Percentiles rank a stretch among this genome's conserved stretches.
These are phyloP conservation scores for Phengaris arion DNA, from an alignment of 2,888 invertebrate genomes.

Conservation along the genomic window DNA sequence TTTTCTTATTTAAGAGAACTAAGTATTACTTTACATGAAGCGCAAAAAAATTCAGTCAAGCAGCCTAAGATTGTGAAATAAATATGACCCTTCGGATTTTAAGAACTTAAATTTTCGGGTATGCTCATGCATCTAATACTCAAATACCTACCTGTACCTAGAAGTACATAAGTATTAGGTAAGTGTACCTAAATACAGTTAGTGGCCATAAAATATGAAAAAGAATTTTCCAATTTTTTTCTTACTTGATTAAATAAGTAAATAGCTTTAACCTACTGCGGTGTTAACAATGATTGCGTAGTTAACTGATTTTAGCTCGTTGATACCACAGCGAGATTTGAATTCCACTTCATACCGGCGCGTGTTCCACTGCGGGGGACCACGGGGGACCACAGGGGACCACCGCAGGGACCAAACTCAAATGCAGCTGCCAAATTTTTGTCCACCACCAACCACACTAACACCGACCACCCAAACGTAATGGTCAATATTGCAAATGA, in stretches of 20 bases:
- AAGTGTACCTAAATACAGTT: too few species aligned
- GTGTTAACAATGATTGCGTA: background rate
- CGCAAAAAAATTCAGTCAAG: too few species aligned
- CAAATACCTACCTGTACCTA: too few species aligned
- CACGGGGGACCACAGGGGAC: background rate
- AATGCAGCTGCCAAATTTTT: slow-evolving; percentile 22
- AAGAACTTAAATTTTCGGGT: too few species aligned
- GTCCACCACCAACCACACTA: background rate
- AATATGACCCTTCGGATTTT: too few species aligned
- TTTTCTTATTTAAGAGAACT: too few species aligned
- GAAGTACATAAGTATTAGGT: too few species aligned
- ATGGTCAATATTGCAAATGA: background rate
- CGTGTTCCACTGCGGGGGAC: slow-evolving; percentile 17
- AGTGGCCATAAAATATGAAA: too few species aligned
- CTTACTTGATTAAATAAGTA: too few species aligned
- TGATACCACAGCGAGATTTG: slow-evolving; percentile 4
- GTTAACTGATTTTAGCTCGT: background rate
- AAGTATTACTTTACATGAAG: too few species aligned
- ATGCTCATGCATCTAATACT: too few species aligned
- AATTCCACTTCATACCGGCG: slow-evolving; percentile 21
- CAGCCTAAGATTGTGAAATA: too few species aligned
- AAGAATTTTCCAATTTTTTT: background rate
- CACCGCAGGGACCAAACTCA: slow-evolving; percentile 16
- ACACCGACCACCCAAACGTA: slow-evolving; percentile 22
- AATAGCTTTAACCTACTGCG: background rate